phyloP scores from a whole-genome alignment of 2,888 invertebrate species.

The Macrophya annulata region DNA sequence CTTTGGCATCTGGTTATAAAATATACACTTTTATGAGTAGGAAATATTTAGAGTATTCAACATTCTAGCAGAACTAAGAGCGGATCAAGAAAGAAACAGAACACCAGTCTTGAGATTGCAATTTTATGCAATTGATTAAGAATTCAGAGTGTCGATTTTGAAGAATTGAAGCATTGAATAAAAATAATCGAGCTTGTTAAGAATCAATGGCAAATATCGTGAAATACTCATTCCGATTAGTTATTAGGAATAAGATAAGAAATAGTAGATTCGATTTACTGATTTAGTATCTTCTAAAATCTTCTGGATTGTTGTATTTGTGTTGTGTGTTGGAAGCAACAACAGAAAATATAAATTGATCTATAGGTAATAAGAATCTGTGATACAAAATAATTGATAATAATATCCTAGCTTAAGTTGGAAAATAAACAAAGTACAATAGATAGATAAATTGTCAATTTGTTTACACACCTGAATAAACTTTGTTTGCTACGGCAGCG shows the following conservation, averaged over 20 bases:
- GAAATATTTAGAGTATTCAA: conserved; percentile 7
- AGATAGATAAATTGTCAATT: conserved; percentile 59
- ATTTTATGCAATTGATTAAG: not conserved
- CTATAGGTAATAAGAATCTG: not conserved
- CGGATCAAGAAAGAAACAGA: not conserved
- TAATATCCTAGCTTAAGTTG: not conserved
- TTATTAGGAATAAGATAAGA: not conserved
- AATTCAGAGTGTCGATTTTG: not conserved
- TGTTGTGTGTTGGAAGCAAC: not conserved
- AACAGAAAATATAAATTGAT: not conserved
- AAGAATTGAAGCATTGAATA: not conserved
- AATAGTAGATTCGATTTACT: not conserved
- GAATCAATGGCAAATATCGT: not conserved
- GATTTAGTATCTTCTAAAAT: not conserved
- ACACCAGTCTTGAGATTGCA: not conserved
- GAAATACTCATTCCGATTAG: conserved; percentile 1
- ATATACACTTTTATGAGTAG: conserved; percentile 37
- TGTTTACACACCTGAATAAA: conserved; percentile 78
- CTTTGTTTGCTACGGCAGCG: conserved; percentile 76
- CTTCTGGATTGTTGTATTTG: not conserved
- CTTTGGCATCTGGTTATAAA: conserved; percentile 78
- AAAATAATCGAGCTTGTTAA: conserved; percentile 26
- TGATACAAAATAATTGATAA: not conserved
- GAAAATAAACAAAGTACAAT: conserved; percentile 56
- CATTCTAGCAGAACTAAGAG: not conserved